These are phyloP conservation scores for Epinephelus moara DNA, from an alignment of 2,113 vertebrate species.

Conservation along the genomic window DNA sequence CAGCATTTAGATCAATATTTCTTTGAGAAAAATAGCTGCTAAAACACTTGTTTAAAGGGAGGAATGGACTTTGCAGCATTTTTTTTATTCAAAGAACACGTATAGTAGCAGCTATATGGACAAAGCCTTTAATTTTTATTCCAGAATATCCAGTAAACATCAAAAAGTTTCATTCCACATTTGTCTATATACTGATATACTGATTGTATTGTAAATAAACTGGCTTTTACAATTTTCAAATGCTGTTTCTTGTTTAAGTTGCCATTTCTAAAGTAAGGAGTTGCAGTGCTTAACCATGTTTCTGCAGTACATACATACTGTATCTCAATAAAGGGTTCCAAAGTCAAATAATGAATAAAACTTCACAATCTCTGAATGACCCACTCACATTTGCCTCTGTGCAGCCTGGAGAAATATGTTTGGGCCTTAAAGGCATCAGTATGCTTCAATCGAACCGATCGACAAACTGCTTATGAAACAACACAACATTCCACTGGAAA, in stretches of 20 bases:
- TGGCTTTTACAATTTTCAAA: neutral
- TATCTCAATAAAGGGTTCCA: neutral
- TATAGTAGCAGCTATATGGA: conserved; percentile 6
- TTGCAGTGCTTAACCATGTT: neutral
- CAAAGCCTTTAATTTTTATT: conserved; percentile 1
- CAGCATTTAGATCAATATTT: neutral
- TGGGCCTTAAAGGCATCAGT: no score
- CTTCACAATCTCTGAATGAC: neutral
- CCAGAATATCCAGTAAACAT: neutral
- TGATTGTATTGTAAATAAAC: conserved; percentile 66
- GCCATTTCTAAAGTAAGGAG: neutral
- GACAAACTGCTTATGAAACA: no score
- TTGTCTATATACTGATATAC: neutral
- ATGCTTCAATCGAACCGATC: no score
- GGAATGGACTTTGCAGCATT: neutral
- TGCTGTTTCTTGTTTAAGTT: neutral
- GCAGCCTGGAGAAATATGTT: no score
- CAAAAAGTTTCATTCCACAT: neutral
- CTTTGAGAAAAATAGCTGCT: neutral
- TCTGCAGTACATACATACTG: neutral
- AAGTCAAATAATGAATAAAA: neutral
- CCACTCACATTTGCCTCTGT: no score
- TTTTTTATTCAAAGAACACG: neutral
- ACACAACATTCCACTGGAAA: no score
- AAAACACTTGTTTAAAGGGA: neutral